Percentiles rank a stretch among this genome's conserved stretches.
Conservation (phyloP, 2,888 invertebrate species). For the Nephrotoma appendiculata region DNA sequence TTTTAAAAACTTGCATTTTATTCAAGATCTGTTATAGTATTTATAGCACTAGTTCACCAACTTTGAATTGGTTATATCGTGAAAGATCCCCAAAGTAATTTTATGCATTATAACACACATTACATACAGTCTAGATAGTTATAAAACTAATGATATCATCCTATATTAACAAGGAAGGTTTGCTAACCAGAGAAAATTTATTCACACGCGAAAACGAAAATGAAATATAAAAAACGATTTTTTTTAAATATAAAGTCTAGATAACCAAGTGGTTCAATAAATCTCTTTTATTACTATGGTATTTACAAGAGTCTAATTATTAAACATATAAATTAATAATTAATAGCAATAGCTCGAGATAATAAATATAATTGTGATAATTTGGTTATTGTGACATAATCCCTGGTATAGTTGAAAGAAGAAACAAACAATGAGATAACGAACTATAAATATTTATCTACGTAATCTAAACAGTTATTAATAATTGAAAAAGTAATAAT, state of each 20-base stretch:
- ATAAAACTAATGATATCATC: background rate
- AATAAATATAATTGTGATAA: background rate
- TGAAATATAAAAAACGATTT: background rate
- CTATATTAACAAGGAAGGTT: background rate
- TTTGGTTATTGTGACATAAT: background rate
- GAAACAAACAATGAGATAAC: background rate
- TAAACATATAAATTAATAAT: background rate
- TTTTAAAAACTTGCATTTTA: no score
- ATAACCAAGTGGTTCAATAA: background rate
- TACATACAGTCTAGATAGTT: background rate
- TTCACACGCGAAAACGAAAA: background rate
- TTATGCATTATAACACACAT: background rate
- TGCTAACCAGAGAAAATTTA: background rate
- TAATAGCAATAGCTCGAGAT: background rate
- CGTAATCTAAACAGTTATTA: background rate
- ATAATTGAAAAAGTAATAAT: background rate
- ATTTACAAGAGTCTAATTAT: background rate
- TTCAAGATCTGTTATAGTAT: no score
- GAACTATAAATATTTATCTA: background rate
- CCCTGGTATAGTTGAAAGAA: background rate
- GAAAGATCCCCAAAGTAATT: background rate
- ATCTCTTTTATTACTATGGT: background rate
- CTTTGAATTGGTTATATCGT: background rate
- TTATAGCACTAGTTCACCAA: background rate
- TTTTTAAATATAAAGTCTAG: background rate